phyloP scores from a whole-genome alignment of 2,113 vertebrate genomes.

The Zootoca vivipara region DNA sequence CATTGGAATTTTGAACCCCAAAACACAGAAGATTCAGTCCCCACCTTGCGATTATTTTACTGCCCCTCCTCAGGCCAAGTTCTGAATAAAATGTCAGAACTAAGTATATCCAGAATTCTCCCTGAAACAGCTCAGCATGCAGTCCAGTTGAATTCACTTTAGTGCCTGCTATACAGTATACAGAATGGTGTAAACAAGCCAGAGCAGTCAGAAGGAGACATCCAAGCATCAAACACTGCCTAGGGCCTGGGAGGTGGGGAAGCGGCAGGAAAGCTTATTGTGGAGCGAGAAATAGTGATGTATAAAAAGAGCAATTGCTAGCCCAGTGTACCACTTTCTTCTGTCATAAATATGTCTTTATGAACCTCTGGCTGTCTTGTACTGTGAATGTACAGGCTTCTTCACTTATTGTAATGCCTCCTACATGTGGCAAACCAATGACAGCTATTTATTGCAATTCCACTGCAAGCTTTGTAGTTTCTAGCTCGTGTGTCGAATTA shows the following conservation, averaged over 20 bases:
- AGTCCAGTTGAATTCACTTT: conserved; percentile 61
- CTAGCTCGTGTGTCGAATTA: background rate
- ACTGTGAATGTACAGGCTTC: conserved; percentile 15
- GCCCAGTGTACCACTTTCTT: conserved; percentile 42
- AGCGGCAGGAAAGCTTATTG: conserved; percentile 26
- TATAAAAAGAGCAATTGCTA: conserved; percentile 56
- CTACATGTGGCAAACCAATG: background rate
- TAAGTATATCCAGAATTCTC: conserved; percentile 58
- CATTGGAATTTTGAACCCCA: conserved; percentile 31
- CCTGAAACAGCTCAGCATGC: conserved; percentile 37
- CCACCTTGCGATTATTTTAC: conserved; percentile 34
- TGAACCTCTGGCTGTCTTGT: conserved; percentile 46
- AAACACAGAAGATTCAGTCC: conserved; percentile 33
- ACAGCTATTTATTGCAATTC: background rate
- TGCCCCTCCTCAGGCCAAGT: background rate
- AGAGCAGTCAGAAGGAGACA: conserved; percentile 52
- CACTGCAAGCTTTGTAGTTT: conserved; percentile 1
- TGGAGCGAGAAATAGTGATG: conserved; percentile 17
- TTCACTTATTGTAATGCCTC: conserved; percentile 29
- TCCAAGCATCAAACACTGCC: conserved; percentile 57
- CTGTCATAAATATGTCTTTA: conserved; percentile 52
- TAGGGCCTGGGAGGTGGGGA: conserved; percentile 40
- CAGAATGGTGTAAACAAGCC: conserved; percentile 61
- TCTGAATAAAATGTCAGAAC: conserved; percentile 58
- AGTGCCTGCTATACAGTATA: conserved; percentile 30